Percentiles rank a stretch among this genome's conserved stretches.
Evolutionary conservation across 2,888 invertebrate species (phyloP).

Genomic region (Acleris literana): DNA sequence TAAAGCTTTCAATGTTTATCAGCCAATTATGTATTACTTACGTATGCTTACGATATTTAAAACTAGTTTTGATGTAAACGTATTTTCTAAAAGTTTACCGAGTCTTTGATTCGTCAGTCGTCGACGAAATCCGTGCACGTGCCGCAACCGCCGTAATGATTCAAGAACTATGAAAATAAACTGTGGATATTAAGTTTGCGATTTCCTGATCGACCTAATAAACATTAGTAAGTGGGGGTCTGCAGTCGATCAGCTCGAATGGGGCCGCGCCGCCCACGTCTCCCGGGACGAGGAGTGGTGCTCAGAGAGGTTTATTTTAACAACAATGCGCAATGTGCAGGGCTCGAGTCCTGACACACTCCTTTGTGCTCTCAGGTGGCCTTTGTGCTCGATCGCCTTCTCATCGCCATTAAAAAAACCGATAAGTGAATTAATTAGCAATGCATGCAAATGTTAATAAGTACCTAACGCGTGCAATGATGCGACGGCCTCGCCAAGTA

Average conservation of each 20-base stretch:
- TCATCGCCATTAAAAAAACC: too few relatives aligned
- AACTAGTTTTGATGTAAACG: not conserved
- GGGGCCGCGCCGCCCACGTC: conserved; percentile 57
- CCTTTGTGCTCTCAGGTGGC: too few relatives aligned
- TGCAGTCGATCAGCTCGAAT: conserved; percentile 71
- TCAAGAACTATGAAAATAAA: conserved; percentile 64
- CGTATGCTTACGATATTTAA: not conserved
- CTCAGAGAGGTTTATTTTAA: conserved; percentile 63
- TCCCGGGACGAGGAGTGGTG: conserved; percentile 47
- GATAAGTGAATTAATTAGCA: too few relatives aligned
- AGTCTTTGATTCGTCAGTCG: conserved; percentile 48
- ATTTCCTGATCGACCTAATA: conserved; percentile 75
- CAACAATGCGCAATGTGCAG: conserved; percentile 63
- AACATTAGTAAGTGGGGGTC: conserved; percentile 64
- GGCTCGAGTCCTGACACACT: conserved; percentile 42
- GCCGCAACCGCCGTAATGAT: conserved; percentile 43
- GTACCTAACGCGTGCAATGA: not conserved
- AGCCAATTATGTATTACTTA: not conserved
- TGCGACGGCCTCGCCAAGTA: not conserved
- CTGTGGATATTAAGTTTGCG: conserved; percentile 57
- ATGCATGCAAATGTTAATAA: too few relatives aligned
- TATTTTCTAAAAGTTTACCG: conserved; percentile 9
- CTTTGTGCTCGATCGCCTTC: too few relatives aligned
- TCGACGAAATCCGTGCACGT: conserved; percentile 46
- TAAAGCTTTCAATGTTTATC: not conserved